Percentiles rank a stretch among this genome's conserved stretches.
Evolutionary conservation across 2,113 vertebrate species (phyloP).

Genomic region (Isichthys henryi): DNA sequence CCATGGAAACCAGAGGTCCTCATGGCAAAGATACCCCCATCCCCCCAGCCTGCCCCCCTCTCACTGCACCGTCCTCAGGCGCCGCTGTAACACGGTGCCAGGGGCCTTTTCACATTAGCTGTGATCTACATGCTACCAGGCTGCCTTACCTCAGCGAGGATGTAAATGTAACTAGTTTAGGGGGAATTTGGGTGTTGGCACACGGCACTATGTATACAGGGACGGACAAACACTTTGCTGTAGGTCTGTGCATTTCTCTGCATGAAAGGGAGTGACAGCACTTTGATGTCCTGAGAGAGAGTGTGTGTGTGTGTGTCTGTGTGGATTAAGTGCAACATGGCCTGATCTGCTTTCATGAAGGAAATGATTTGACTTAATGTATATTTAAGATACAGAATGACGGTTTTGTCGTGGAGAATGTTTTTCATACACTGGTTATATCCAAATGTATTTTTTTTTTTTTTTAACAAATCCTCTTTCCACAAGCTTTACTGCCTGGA

Average conservation of each 20-base stretch:
- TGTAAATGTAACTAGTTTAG: neutral
- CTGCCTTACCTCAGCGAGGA: neutral
- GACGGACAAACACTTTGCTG: neutral
- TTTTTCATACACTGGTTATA: conserved; percentile 6
- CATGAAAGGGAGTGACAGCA: neutral
- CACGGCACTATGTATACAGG: neutral
- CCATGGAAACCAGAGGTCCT: neutral
- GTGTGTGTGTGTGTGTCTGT: neutral
- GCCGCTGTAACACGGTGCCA: neutral
- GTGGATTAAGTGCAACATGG: neutral
- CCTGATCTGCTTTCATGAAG: neutral
- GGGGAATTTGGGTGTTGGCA: neutral
- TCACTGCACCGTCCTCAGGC: neutral
- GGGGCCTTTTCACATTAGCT: neutral
- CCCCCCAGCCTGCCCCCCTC: neutral
- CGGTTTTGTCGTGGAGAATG: neutral
- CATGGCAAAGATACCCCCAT: neutral
- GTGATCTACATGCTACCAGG: neutral
- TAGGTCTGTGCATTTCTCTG: neutral
- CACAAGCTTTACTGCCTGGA: neutral
- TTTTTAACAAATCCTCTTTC: neutral
- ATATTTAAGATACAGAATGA: neutral
- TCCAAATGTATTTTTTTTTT: neutral
- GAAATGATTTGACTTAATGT: neutral
- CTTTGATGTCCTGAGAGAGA: neutral